Evolutionary conservation across 1,140 invertebrate genomes (phyloP).

Genomic region (Venturia canescens): DNA sequence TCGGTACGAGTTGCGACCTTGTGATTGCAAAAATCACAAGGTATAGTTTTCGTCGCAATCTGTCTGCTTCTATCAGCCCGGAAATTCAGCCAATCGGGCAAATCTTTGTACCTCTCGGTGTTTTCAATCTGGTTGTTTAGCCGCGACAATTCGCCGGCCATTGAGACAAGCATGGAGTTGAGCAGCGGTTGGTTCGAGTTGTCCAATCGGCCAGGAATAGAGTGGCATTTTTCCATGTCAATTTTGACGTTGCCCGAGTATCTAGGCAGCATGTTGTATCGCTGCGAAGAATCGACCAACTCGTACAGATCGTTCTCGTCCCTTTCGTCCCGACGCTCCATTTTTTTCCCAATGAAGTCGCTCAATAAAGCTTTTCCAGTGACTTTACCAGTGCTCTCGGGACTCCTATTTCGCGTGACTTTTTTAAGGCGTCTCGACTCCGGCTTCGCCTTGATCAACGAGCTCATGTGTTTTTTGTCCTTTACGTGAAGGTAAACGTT

Average conservation of each 20-base stretch:
- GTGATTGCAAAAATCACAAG: neutral
- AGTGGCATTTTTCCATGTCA: neutral
- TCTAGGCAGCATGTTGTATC: too few relatives aligned
- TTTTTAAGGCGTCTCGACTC: neutral
- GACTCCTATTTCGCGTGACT: neutral
- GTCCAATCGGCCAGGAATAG: too few relatives aligned
- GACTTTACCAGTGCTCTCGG: too few relatives aligned
- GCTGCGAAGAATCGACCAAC: too few relatives aligned
- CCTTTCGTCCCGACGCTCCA: neutral
- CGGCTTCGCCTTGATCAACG: conserved; percentile 6
- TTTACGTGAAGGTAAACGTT: conserved; percentile 31
- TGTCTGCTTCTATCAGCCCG: too few relatives aligned
- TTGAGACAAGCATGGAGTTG: neutral
- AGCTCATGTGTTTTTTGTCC: conserved; percentile 36
- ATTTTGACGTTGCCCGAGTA: neutral
- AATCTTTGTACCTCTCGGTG: neutral
- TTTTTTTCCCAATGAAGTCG: neutral
- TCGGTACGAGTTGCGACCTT: neutral
- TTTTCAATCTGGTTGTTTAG: neutral
- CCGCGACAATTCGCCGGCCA: neutral
- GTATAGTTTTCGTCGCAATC: neutral
- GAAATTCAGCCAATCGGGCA: too few relatives aligned
- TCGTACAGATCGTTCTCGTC: too few relatives aligned
- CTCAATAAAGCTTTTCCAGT: neutral
- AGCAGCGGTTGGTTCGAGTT: neutral